Evolutionary conservation across 2,797 vertebrate genomes (phyloP).

Genomic region (Taeniopygia guttata): DNA sequence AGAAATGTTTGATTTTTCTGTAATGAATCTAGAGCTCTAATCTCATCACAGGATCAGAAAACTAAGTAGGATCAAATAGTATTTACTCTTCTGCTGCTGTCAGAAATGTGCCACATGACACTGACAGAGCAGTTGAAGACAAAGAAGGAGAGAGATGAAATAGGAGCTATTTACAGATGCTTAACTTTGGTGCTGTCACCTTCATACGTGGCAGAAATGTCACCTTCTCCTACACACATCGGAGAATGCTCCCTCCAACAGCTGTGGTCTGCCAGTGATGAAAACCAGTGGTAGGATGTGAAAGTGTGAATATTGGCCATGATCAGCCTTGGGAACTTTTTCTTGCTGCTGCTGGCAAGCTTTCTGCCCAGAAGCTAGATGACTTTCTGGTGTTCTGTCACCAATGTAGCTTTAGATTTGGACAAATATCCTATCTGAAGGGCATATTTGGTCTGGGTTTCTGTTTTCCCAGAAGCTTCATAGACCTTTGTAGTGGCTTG

Average conservation of each 20-base stretch:
- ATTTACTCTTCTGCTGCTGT: neutral
- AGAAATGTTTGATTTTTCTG: neutral
- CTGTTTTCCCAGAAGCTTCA: neutral
- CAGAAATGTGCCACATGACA: neutral
- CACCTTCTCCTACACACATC: neutral
- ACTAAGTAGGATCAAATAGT: neutral
- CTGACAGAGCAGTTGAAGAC: neutral
- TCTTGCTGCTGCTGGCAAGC: neutral
- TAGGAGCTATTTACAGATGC: conserved; percentile 10
- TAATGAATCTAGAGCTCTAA: neutral
- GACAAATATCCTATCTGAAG: neutral
- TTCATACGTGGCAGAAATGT: neutral
- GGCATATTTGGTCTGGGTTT: neutral
- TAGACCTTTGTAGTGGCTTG: neutral
- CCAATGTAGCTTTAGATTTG: neutral
- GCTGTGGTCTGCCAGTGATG: neutral
- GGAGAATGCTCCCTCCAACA: neutral
- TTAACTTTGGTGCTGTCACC: conserved; percentile 1
- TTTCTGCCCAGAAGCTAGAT: neutral
- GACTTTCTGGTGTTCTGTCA: neutral
- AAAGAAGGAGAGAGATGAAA: neutral
- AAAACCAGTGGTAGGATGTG: conserved; percentile 18
- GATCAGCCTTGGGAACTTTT: neutral
- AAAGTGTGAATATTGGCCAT: conserved; percentile 6
- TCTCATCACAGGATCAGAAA: neutral